A percentile compares a stretch with the other conserved stretches of the same genome.
Evolutionary conservation across 2,113 vertebrate genomes (phyloP).

Genomic region (Mesoclemmys tuberculata): DNA sequence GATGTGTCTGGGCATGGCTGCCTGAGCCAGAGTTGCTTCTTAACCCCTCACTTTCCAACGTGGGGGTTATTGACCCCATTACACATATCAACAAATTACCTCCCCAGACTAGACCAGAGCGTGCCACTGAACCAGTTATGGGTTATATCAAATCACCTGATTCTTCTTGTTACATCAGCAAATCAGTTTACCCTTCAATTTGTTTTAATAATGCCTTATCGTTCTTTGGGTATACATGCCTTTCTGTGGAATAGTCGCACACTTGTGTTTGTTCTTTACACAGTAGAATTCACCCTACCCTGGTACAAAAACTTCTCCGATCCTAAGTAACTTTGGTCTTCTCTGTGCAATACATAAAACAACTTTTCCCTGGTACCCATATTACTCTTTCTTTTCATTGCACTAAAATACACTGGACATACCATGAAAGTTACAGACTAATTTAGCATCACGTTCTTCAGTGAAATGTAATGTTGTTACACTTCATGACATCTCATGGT

Average conservation of each 20-base stretch:
- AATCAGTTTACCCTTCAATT: neutral
- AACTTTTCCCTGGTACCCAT: neutral
- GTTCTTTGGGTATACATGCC: fast-evolving
- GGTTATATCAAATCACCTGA: neutral
- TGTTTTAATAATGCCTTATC: neutral
- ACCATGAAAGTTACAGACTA: constrained; percentile 14
- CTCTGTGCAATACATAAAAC: neutral
- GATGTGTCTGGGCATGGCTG: too few relatives aligned
- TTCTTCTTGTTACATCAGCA: fast-evolving
- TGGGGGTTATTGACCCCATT: too few relatives aligned
- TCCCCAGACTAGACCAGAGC: neutral
- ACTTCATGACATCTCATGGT: neutral
- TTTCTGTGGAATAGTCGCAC: neutral
- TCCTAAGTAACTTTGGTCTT: neutral
- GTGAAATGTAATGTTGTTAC: neutral
- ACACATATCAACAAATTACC: neutral
- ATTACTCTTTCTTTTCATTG: neutral
- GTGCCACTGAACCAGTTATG: neutral
- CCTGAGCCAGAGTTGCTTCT: too few relatives aligned
- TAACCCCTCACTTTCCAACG: too few relatives aligned
- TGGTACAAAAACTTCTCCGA: neutral
- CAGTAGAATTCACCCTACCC: too few relatives aligned
- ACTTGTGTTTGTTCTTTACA: neutral
- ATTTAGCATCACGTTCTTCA: neutral
- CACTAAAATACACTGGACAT: neutral